These are phyloP conservation scores for Choloepus hoffmanni DNA, from an alignment of 2,113 vertebrate species.

Conservation along the genomic window DNA sequence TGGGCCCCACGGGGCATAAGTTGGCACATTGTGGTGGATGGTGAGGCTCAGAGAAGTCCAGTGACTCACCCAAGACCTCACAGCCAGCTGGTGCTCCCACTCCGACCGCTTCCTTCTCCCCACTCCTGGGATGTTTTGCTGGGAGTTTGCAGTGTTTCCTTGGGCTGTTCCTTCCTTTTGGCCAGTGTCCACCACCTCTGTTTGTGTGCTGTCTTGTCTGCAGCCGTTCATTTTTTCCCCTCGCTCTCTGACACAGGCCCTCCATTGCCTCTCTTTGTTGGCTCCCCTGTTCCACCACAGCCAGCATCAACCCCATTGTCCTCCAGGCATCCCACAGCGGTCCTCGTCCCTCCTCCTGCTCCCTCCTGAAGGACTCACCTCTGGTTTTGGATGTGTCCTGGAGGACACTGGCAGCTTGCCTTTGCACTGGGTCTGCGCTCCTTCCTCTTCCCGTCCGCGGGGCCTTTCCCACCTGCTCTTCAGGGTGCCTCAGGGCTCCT, in stretches of 20 bases:
- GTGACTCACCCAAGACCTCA: rapidly evolving
- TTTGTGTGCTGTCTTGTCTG: background rate
- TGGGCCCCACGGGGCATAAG: background rate
- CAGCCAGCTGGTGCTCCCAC: background rate
- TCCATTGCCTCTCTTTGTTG: background rate
- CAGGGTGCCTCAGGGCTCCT: background rate
- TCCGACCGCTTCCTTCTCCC: rapidly evolving
- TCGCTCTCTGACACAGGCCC: background rate
- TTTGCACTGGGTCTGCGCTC: background rate
- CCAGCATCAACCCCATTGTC: background rate
- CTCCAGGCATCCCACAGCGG: background rate
- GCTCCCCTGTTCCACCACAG: background rate
- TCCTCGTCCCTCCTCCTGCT: background rate
- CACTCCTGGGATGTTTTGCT: background rate
- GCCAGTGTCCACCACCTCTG: background rate
- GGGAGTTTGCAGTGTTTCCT: background rate
- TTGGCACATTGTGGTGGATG: background rate
- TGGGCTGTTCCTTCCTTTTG: background rate
- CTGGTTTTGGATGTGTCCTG: background rate
- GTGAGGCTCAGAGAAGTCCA: background rate
- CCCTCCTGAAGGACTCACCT: background rate
- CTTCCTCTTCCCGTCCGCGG: background rate
- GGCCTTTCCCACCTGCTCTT: conserved; percentile 25
- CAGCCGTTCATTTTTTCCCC: background rate
- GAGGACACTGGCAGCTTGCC: background rate